Percentiles rank a stretch among this genome's conserved stretches.
phyloP scores from a whole-genome alignment of 2,888 invertebrate species.

The Epinotia demarniana region DNA sequence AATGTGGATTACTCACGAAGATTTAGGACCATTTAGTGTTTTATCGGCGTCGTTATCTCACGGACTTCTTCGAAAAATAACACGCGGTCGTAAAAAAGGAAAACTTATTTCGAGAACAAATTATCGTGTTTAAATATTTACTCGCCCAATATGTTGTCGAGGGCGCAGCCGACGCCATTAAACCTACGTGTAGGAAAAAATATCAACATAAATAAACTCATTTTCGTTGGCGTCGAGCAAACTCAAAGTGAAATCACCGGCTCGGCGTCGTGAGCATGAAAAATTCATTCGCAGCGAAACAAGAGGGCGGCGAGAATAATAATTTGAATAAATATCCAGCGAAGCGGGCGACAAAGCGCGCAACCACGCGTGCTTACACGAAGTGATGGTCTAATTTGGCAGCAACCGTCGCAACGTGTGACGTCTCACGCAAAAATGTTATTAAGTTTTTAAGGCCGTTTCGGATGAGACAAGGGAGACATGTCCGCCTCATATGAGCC shows the following conservation, averaged over 20 bases:
- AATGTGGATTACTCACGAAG: constrained; percentile 41
- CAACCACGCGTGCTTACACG: constrained; percentile 78
- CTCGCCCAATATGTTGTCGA: constrained; percentile 60
- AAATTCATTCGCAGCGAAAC: constrained; percentile 82
- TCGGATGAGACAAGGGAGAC: constrained; percentile 61
- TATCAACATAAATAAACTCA: constrained; percentile 76
- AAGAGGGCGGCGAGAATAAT: constrained; percentile 80
- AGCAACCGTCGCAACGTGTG: constrained; percentile 65
- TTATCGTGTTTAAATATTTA: constrained; percentile 67
- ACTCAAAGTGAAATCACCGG: constrained; percentile 82
- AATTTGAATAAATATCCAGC: constrained; percentile 83
- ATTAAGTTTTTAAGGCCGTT: constrained; percentile 74
- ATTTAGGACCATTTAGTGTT: constrained; percentile 43
- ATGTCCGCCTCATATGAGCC: constrained; percentile 53
- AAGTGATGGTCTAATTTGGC: constrained; percentile 81
- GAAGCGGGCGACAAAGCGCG: constrained; percentile 74
- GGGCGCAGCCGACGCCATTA: constrained; percentile 60
- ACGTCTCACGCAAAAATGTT: constrained; percentile 75
- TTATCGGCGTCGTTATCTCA: constrained; percentile 44
- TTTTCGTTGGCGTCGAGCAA: constrained; percentile 71
- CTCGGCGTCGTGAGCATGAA: constrained; percentile 80
- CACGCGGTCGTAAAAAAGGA: constrained; percentile 47
- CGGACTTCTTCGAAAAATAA: constrained; percentile 44
- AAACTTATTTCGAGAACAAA: constrained; percentile 60
- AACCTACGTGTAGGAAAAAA: constrained; percentile 65